Evolutionary conservation across 2,113 vertebrate species (phyloP).

Genomic region (Eudyptes chrysolophus): DNA sequence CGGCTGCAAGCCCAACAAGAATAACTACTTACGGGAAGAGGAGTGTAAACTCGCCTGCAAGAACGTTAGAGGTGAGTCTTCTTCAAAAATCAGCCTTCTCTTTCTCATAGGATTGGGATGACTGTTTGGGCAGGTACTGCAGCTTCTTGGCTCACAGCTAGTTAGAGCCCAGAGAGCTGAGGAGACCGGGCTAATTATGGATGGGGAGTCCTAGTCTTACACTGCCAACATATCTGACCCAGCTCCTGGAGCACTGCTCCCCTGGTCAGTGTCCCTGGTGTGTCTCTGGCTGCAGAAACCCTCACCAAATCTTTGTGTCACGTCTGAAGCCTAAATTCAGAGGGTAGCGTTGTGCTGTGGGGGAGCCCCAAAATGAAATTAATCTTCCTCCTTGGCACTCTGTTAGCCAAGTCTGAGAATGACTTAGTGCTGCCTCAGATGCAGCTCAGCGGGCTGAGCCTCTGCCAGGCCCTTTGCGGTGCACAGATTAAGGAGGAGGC

Average conservation of each 20-base stretch:
- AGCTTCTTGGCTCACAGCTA: neutral
- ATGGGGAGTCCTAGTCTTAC: neutral
- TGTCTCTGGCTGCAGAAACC: neutral
- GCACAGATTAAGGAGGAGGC: neutral
- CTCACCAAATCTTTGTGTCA: neutral
- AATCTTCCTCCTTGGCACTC: neutral
- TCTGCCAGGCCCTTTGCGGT: neutral
- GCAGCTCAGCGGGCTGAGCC: neutral
- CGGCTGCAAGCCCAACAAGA: conserved; percentile 89
- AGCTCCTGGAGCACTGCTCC: neutral
- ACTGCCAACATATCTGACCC: neutral
- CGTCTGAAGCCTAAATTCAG: neutral
- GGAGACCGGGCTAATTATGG: neutral
- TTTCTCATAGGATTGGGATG: neutral
- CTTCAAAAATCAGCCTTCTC: neutral
- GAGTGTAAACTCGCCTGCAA: conserved; percentile 86
- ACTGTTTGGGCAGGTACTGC: neutral
- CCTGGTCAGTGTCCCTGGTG: neutral
- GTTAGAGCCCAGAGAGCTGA: neutral
- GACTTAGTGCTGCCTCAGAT: neutral
- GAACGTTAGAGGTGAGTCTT: conserved; percentile 69
- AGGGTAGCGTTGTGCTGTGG: neutral
- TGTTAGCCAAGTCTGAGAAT: neutral
- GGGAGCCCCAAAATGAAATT: neutral
- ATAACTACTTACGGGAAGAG: conserved; percentile 85